Conservation (phyloP, 2,888 invertebrate species). For the Spodoptera littoralis region DNA sequence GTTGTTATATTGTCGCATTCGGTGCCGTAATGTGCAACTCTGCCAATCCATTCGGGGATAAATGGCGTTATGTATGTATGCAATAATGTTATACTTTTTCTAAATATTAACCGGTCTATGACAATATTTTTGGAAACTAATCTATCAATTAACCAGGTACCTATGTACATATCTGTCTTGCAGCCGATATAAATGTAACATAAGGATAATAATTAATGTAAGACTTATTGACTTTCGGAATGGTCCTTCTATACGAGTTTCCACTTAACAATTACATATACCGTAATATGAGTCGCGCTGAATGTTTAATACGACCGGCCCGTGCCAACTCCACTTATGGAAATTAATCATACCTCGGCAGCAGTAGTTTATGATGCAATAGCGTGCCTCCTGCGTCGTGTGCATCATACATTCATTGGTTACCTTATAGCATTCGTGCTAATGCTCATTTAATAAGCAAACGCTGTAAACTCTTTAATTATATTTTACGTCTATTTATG, state of each 20-base stretch:
- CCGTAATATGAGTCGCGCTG: neutral
- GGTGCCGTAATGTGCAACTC: no score
- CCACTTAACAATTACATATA: neutral
- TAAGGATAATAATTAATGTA: no score
- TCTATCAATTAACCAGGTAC: no score
- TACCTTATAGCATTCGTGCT: constrained; percentile 18
- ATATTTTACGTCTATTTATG: neutral
- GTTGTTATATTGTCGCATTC: no score
- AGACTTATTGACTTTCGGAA: neutral
- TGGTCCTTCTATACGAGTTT: neutral
- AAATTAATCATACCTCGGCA: constrained; percentile 31
- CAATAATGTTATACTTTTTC: no score
- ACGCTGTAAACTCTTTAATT: neutral
- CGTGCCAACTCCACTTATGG: constrained; percentile 14
- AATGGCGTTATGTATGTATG: no score
- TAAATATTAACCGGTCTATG: no score
- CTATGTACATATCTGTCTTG: no score
- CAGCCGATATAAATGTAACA: no score
- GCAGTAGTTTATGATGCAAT: constrained; percentile 9
- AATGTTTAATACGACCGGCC: constrained; percentile 27
- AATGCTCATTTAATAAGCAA: constrained; percentile 14
- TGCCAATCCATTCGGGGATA: no score
- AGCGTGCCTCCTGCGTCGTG: constrained; percentile 10
- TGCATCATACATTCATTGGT: constrained; percentile 24
- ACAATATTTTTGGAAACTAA: no score